Base-by-base conservation (phyloP, 2,797 vertebrate species). In the Pogonophryne albipinna region DNA sequence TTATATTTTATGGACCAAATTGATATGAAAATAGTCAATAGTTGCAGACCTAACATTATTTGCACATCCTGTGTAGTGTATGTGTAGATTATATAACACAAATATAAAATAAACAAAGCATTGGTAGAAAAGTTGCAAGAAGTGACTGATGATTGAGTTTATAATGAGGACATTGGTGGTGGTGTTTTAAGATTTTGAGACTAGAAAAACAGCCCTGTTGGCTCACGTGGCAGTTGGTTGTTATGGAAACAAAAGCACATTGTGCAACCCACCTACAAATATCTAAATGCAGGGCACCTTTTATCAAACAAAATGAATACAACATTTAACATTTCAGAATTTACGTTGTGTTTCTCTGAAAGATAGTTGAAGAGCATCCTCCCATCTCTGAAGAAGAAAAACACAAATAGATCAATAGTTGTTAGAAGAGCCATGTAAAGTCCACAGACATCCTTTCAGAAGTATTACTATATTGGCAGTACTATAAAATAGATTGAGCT, bases 311-410 rank as follows among this genome's bases (percentile, higher is more conserved):
- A 2, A 7, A 31, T 10, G 11, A 60, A 47, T 0, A 4, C 8
- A 19, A 3, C 0, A 0, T 16, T 23, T 15, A 47, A 49, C 3
- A 46, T 62, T n/a, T 75, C 13, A 67, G 52, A 79, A 95, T 97
- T 96, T 96, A 98, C 97, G 78, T 96, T 96, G 86, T 98, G 97
- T 87, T 98, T 99, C 83, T 98, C 97, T 13, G 98, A 97, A 89
- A 98, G 94, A 83, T 97, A 98, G 79, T 98, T 97, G 89, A 98
- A 99, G 27, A 99, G 94, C 97, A 97, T 97, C 85, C 97, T 94
- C 81, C 97, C 97, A 41, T 98, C 97, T 90, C 98, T 99, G 91
- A 53, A 7, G 2, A 49, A 15, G 19, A 71, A 2, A 15, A 71
- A 64, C 38, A 71, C 20, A 82, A 62, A 58, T 0, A 46, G n/a